Evolutionary conservation across 2,113 vertebrate genomes (phyloP), one percentile per base, ranked within the genome.

Genomic region (Bubalus kerabau): DNA sequence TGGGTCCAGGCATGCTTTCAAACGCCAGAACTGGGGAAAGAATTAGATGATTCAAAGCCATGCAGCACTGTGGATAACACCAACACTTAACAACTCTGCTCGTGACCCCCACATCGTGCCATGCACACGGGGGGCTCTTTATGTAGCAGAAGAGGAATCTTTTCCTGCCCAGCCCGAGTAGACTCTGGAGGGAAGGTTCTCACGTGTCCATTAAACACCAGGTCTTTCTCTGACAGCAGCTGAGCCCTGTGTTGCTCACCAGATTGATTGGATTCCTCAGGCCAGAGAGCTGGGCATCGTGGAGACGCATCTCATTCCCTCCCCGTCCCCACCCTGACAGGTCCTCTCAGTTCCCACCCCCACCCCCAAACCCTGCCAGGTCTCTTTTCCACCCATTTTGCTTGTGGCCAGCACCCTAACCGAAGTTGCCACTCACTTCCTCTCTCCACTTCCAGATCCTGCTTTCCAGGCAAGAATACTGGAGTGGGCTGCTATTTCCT

Each of bases 401-500:
- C 26, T 43, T 28, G 40, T 14, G 62, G 76, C 57, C 26, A 59
- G 32, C 60, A 16, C 86, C 28, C 57, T 57, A 19, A 94, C 26
- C 48, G 26, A 85, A 24, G 46, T 28, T 10, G 17, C 9, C 26
- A 46, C n/a, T 83, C 60, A 40, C 40, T 67, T 87, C 24, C 32
- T 12, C 52, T 64, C 48, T 94, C 64, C 48, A n/a, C 48, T 83
- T 95, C 56, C 32, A 48, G 80, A 40, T 32, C 46, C 87, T 92
- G 74, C 62, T 95, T 67, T n/a, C 86, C 71, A 74, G 36, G 71
- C 36, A 14, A 43, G 71, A 43, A 14, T 43, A 43, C 36, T 24
- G 71, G 36, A 74, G 71, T 26, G 71, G 36, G 71, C 12, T 74
- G 71, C 71, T 24, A 26, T 14, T 74, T 74, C 21, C 71, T 74